Percentiles rank a stretch among this genome's conserved stretches.
Evolutionary conservation across 2,113 vertebrate species (phyloP).

Genomic region (Hippocampus abdominalis): DNA sequence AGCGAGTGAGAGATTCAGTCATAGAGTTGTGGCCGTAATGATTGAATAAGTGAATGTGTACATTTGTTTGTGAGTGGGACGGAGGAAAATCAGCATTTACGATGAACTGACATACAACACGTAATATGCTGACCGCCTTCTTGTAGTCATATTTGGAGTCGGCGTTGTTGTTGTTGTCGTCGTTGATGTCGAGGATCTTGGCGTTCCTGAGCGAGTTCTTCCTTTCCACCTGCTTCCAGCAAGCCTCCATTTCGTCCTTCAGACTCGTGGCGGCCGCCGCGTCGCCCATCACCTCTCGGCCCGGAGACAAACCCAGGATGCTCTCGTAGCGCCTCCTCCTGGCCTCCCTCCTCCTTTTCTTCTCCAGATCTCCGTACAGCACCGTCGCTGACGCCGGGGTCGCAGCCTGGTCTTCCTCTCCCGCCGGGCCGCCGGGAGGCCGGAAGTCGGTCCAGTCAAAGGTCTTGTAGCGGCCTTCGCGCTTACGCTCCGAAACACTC

Average conservation of each 20-base stretch:
- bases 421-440: background rate
- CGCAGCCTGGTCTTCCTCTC: background rate
- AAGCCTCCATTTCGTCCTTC: constrained; percentile 61
- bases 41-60: too few relatives aligned
- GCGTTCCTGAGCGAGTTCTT: constrained; percentile 39
- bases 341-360: constrained; percentile 57
- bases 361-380: constrained; percentile 34
- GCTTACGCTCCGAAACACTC: constrained; percentile 29
- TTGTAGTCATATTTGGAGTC: constrained; percentile 49
- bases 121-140: constrained; percentile 46
- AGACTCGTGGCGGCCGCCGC: background rate
- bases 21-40: too few relatives aligned
- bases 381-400: constrained; percentile 18
- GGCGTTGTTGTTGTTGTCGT: constrained; percentile 12
- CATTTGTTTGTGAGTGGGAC: too few relatives aligned
- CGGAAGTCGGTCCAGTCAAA: constrained; percentile 62
- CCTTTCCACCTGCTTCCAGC: constrained; percentile 68
- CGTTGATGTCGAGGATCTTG: constrained; percentile 34
- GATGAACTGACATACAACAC: background rate
- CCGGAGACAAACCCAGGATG: constrained; percentile 51
- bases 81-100: background rate
- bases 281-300: background rate
- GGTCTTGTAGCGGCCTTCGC: constrained; percentile 49
- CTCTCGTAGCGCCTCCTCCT: constrained; percentile 62
- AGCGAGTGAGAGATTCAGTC: too few relatives aligned